Conservation (phyloP, 2,797 vertebrate species). For the Masticophis lateralis region DNA sequence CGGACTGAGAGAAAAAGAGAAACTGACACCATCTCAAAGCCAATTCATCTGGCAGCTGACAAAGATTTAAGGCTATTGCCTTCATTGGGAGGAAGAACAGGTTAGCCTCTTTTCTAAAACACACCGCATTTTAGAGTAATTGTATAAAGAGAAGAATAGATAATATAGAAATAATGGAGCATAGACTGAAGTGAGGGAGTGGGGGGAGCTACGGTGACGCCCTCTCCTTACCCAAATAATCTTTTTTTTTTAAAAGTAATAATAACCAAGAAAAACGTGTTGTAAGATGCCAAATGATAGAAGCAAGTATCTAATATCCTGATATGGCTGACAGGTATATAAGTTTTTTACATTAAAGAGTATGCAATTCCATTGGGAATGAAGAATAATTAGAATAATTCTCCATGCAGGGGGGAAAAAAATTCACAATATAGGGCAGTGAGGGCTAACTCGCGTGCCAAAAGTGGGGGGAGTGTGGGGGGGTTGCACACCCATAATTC, state of each 20-base stretch:
- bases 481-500: no score
- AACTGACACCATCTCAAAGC: constrained; percentile 62
- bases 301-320: neutral
- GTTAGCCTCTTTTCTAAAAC: neutral
- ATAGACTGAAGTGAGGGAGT: neutral
- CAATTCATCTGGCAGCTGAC: constrained; percentile 62
- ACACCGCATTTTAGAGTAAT: neutral
- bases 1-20: neutral
- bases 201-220: neutral
- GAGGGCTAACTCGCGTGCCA: no score
- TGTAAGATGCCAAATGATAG: neutral
- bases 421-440: no score
- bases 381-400: neutral
- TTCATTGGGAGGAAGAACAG: constrained; percentile 50
- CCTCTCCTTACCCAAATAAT: no score
- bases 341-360: neutral
- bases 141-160: neutral
- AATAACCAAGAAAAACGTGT: neutral
- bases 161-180: neutral
- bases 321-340: neutral
- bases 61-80: constrained; percentile 51
- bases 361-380: neutral
- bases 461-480: no score
- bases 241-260: neutral
- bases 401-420: fast-evolving